Percentiles rank a stretch among this genome's conserved stretches.
phyloP scores from a whole-genome alignment of 2,888 invertebrate genomes.

The Drosophila lacicola region DNA sequence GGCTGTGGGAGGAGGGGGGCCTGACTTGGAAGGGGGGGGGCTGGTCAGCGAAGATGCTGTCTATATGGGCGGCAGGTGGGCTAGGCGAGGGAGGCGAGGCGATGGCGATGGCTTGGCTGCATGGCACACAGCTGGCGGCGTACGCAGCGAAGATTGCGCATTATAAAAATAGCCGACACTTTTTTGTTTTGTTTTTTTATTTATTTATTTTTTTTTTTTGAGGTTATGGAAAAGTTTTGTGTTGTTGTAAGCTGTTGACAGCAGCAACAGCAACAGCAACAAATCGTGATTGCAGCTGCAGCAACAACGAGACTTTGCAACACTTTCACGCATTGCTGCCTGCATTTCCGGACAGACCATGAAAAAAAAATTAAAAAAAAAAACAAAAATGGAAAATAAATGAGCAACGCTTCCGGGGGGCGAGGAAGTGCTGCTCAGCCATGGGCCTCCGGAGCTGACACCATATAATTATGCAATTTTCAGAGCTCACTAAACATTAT shows the following conservation, averaged over 20 bases:
- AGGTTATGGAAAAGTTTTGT: slow-evolving; percentile 71
- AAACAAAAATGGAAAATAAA: no score
- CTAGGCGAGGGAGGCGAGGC: neutral
- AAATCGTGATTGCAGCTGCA: slow-evolving; percentile 55
- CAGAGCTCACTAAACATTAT: slow-evolving; percentile 2
- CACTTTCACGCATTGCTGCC: slow-evolving; percentile 61
- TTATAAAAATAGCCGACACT: slow-evolving; percentile 65
- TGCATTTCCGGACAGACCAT: slow-evolving; percentile 59
- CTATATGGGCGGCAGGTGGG: slow-evolving; percentile 34
- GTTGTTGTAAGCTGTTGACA: slow-evolving; percentile 46
- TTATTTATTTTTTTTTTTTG: slow-evolving; percentile 44
- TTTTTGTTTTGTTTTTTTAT: neutral
- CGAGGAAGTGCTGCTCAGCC: slow-evolving; percentile 15
- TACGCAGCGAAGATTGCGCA: slow-evolving; percentile 64
- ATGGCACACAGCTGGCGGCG: slow-evolving; percentile 71
- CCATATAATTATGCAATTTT: slow-evolving; percentile 54
- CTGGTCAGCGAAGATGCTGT: slow-evolving; percentile 43
- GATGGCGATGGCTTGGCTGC: slow-evolving; percentile 17
- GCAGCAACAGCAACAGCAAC: slow-evolving; percentile 34
- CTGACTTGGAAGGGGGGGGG: neutral
- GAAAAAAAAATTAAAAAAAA: no score
- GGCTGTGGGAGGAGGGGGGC: neutral
- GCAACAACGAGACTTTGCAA: slow-evolving; percentile 42
- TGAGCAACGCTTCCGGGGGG: slow-evolving; percentile 35
- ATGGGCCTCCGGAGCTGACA: slow-evolving; percentile 25